These are phyloP conservation scores for Lampropteryx suffumata DNA, from an alignment of 2,888 invertebrate species.

Conservation along the genomic window DNA sequence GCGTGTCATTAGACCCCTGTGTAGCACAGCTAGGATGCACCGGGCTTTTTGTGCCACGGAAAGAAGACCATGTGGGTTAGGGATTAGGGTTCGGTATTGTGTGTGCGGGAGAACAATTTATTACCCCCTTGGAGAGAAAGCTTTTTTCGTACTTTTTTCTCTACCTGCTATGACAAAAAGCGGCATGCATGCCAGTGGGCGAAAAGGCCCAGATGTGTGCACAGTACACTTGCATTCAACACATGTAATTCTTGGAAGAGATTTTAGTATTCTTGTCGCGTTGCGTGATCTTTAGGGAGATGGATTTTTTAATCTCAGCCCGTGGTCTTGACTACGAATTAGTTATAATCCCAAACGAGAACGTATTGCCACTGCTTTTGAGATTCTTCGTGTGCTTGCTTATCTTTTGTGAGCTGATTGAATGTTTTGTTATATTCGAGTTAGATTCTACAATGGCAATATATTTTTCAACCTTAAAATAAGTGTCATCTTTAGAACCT, in stretches of 20 bases:
- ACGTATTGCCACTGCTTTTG: slow-evolving; percentile 18
- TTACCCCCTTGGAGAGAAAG: slow-evolving; percentile 59
- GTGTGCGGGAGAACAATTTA: slow-evolving; percentile 41
- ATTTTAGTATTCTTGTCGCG: slow-evolving; percentile 31
- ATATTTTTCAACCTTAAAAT: neutral
- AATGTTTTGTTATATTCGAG: no score
- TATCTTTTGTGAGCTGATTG: slow-evolving; percentile 1
- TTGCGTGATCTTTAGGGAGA: slow-evolving; percentile 42
- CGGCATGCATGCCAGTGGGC: slow-evolving; percentile 26
- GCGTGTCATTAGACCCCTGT: slow-evolving; percentile 76
- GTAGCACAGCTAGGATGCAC: slow-evolving; percentile 31
- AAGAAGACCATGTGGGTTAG: slow-evolving; percentile 2
- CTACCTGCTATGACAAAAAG: slow-evolving; percentile 72
- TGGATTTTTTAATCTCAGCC: slow-evolving; percentile 27
- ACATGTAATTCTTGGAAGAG: slow-evolving; percentile 38
- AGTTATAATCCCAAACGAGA: slow-evolving; percentile 21
- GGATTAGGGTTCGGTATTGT: slow-evolving; percentile 27
- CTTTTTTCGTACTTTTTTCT: slow-evolving; percentile 52
- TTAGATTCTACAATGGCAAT: no score
- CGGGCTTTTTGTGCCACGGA: slow-evolving; percentile 6
- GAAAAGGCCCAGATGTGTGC: slow-evolving; percentile 47
- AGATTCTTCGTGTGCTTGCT: slow-evolving; percentile 11
- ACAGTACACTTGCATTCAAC: slow-evolving; percentile 49
- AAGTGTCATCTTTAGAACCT: no score
- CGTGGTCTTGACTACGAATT: slow-evolving; percentile 24